Evolutionary conservation across 2,888 invertebrate species (phyloP).

Genomic region (Colletes collaris): DNA sequence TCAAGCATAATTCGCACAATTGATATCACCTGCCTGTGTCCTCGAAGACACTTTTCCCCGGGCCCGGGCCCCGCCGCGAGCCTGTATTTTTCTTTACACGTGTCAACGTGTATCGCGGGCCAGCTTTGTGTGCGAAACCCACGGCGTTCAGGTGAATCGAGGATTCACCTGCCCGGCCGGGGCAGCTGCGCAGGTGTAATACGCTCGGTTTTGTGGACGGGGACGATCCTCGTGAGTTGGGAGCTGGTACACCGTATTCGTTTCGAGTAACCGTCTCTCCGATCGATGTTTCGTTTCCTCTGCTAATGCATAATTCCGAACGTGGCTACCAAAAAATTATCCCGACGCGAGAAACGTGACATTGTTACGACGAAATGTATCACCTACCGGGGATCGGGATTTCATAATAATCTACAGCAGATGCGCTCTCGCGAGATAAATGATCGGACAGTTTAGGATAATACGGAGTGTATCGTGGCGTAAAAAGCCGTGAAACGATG

Average conservation of each 20-base stretch:
- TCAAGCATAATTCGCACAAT: constrained; percentile 78
- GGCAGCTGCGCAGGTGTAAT: constrained; percentile 83
- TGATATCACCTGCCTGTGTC: constrained; percentile 80
- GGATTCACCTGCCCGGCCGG: constrained; percentile 79
- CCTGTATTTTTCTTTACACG: constrained; percentile 62
- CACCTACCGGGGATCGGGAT: neutral
- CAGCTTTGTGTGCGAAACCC: constrained; percentile 67
- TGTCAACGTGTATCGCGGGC: constrained; percentile 64
- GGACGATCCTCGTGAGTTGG: constrained; percentile 43
- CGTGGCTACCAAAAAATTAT: neutral
- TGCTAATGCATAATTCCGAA: constrained; percentile 6
- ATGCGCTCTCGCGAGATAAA: neutral
- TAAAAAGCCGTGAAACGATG: no score
- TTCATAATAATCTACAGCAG: neutral
- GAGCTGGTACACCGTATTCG: constrained; percentile 26
- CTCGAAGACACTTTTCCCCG: constrained; percentile 76
- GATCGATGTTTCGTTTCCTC: constrained; percentile 16
- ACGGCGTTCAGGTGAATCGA: constrained; percentile 78
- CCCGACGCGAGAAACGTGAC: neutral
- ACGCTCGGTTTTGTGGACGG: constrained; percentile 77
- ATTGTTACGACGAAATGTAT: neutral
- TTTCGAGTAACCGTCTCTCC: constrained; percentile 11
- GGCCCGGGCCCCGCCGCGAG: constrained; percentile 23
- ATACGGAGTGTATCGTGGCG: no score
- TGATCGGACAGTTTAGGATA: neutral